Percentiles rank a stretch among this genome's conserved stretches.
Conservation (phyloP, 2,113 vertebrate species). For the Sinocyclocheilus anophthalmus region DNA sequence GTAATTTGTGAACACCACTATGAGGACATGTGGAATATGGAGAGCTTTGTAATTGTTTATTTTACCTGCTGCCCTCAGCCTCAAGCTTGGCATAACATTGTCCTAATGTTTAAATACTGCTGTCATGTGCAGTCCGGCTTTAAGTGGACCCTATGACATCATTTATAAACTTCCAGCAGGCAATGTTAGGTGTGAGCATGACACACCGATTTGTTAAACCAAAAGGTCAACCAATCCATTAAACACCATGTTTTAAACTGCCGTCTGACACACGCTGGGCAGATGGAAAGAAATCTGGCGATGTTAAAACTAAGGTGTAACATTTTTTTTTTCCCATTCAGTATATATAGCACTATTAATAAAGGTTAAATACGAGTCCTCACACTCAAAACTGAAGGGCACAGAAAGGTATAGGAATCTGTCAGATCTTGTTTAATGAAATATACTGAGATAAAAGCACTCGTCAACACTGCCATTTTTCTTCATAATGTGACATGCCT, state of each 20-base stretch:
- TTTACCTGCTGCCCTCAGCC: conserved; percentile 50
- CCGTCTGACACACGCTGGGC: not conserved
- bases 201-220: conserved; percentile 51
- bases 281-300: not conserved
- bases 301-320: not conserved
- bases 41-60: conserved; percentile 53
- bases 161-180: conserved; percentile 49
- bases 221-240: conserved; percentile 40
- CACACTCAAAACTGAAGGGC: conserved; percentile 26
- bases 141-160: conserved; percentile 48
- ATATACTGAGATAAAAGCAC: conserved; percentile 50
- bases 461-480: conserved; percentile 58
- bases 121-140: conserved; percentile 51
- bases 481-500: conserved; percentile 41
- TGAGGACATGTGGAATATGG: not conserved
- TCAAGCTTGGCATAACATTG: conserved; percentile 41
- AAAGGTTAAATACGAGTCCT: conserved; percentile 22
- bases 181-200: conserved; percentile 45
- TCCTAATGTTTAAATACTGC: conserved; percentile 43
- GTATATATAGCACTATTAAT: not conserved
- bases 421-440: conserved; percentile 60
- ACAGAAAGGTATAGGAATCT: conserved; percentile 47
- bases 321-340: not conserved
- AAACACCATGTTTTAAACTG: conserved; percentile 18
- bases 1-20: not conserved